phyloP scores from a whole-genome alignment of 2,113 vertebrate genomes.

The Mixornis gularis region DNA sequence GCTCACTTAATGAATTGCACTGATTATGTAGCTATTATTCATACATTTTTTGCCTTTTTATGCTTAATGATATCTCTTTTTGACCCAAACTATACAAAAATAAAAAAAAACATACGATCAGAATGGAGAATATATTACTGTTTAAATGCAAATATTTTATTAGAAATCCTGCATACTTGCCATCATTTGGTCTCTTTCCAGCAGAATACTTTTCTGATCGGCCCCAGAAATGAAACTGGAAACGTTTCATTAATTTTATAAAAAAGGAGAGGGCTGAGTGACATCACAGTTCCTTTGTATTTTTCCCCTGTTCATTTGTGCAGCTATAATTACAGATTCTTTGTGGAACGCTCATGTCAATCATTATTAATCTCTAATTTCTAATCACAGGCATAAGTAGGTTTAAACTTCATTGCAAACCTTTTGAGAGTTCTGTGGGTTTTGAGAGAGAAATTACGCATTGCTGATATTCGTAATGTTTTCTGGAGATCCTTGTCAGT shows the following conservation, averaged over 20 bases:
- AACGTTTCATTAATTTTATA: slow-evolving; percentile 69
- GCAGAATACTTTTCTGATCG: slow-evolving; percentile 62
- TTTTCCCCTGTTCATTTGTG: slow-evolving; percentile 64
- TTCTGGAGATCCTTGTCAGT: slow-evolving; percentile 40
- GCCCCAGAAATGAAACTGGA: slow-evolving; percentile 68
- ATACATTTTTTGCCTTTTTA: slow-evolving; percentile 64
- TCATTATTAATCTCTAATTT: slow-evolving; percentile 79
- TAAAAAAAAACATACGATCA: not conserved
- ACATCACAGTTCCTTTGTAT: slow-evolving; percentile 55
- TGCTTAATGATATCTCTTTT: slow-evolving; percentile 64
- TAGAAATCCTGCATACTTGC: slow-evolving; percentile 54
- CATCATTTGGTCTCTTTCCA: slow-evolving; percentile 63
- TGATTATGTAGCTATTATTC: slow-evolving; percentile 64
- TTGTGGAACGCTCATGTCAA: slow-evolving; percentile 71
- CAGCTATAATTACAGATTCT: slow-evolving; percentile 72
- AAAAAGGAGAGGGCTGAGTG: slow-evolving; percentile 61
- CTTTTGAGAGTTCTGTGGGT: slow-evolving; percentile 20
- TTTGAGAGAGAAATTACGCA: slow-evolving; percentile 51
- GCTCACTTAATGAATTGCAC: slow-evolving; percentile 54
- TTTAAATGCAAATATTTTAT: slow-evolving; percentile 66
- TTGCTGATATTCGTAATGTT: slow-evolving; percentile 29
- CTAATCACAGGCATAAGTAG: slow-evolving; percentile 67
- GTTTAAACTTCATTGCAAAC: slow-evolving; percentile 63
- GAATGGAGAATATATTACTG: slow-evolving; percentile 35
- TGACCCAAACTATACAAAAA: slow-evolving; percentile 40